Evolutionary conservation across 1,140 invertebrate species (phyloP), one percentile per base, ranked within the genome.

Genomic region (Orius laevigatus): DNA sequence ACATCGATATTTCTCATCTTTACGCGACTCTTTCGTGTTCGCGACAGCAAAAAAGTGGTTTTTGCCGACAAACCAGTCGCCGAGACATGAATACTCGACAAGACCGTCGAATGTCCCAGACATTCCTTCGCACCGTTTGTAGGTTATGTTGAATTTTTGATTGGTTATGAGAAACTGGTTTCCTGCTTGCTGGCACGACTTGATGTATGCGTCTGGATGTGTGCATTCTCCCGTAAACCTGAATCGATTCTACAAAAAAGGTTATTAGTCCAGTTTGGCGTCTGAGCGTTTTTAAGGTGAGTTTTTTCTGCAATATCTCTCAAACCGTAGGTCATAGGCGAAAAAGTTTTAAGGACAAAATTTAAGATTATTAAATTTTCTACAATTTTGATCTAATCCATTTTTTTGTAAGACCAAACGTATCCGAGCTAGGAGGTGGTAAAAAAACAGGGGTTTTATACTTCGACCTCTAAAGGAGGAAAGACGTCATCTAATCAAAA

Each of bases 121-220:
- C 70, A 86, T 81, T 41, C 82, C 86, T 41, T 74, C 65, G 64
- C 93, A 98, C 60, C 80, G 78, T 51, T 82, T 81, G 62, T 94
- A 98, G 5, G 84, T 91, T 48, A 97, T 91, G 57, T 89, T 87
- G 57, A 97, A 97, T 59, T 95, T 92, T 62, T 96, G 87, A 69
- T 97, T 98, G 20, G 90, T 87, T 54, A 95, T 94, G 35, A 93
- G 76, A 65, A 93, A 94, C 63, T 94, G 85, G 10, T 89, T 91
- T 50, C 92, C 93, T 32, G 92, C 86, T 10, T 83, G 86, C 68
- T 97, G 93, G 67, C 93, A 98, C 0, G 92, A 94, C 57, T 76
- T 76, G 53, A 98, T 91, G 57, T 82, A 77, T 4, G 84, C 87
- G 64, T 92, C 85, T 1, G 79, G 80, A 64, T 89, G 68, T 56